phyloP scores from a whole-genome alignment of 2,888 invertebrate genomes.

The Nomada lathburiana region DNA sequence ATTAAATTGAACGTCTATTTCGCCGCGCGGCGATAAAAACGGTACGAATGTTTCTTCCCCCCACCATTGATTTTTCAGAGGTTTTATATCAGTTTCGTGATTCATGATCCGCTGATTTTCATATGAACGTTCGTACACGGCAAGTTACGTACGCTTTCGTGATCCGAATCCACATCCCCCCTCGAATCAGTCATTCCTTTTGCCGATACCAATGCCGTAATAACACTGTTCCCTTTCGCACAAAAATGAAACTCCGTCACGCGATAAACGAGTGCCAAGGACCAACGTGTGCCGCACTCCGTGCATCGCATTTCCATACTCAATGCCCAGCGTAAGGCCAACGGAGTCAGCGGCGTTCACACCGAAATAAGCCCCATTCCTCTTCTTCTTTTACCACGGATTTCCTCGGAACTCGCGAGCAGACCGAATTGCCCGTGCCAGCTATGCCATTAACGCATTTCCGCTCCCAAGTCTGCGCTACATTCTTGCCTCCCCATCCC shows the following conservation, averaged over 20 bases:
- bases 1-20: conserved; percentile 38
- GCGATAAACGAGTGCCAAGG: not conserved
- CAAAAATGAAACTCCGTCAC: not conserved
- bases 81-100: not conserved
- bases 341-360: conserved; percentile 17
- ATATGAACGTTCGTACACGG: no score
- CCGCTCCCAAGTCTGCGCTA: conserved; percentile 10
- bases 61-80: not conserved
- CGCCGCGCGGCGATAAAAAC: conserved; percentile 19
- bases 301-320: conserved; percentile 40
- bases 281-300: not conserved
- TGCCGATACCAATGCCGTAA: not conserved
- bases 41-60: not conserved
- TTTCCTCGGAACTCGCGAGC: conserved; percentile 9
- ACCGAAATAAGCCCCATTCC: conserved; percentile 8
- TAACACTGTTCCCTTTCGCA: not conserved
- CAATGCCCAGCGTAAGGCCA: conserved; percentile 29
- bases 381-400: conserved; percentile 22
- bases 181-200: not conserved
- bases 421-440: conserved; percentile 23
- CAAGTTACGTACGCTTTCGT: no score
- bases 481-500: not conserved
- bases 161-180: not conserved
- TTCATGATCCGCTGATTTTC: not conserved
- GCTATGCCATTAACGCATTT: conserved; percentile 17